These are phyloP conservation scores for Dryocosmus kuriphilus DNA, from an alignment of 2,888 invertebrate species.

Conservation along the genomic window DNA sequence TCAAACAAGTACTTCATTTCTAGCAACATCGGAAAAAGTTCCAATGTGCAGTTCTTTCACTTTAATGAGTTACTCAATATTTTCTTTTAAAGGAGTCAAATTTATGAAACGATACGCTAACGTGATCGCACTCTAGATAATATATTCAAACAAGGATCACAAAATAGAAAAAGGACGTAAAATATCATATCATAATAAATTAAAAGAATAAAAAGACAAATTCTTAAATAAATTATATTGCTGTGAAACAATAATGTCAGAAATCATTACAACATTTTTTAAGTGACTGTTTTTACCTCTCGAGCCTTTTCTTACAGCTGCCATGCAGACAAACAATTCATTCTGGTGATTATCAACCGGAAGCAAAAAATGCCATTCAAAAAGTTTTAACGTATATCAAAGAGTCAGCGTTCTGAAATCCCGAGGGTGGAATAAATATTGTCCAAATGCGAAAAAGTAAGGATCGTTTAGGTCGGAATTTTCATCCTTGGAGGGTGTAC, in stretches of 20 bases:
- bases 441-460: constrained; percentile 28
- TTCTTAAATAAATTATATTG: not conserved
- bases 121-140: too few relatives aligned
- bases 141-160: too few relatives aligned
- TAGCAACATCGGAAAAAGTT: not conserved
- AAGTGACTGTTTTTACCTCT: not conserved
- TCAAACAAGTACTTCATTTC: not conserved
- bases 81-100: not conserved
- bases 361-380: not conserved
- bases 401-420: constrained; percentile 6
- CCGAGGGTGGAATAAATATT: constrained; percentile 7
- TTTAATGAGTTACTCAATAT: not conserved
- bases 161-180: too few relatives aligned
- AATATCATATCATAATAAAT: too few relatives aligned
- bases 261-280: not conserved
- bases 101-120: not conserved
- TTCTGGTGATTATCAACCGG: not conserved
- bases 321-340: not conserved
- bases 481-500: constrained; percentile 3
- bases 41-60: not conserved
- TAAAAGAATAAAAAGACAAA: not conserved
- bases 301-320: not conserved
- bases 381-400: constrained; percentile 25
- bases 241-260: not conserved
- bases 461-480: constrained; percentile 27